Evolutionary conservation across 2,888 invertebrate species (phyloP).

Genomic region (Thysanoteuthis rhombus): DNA sequence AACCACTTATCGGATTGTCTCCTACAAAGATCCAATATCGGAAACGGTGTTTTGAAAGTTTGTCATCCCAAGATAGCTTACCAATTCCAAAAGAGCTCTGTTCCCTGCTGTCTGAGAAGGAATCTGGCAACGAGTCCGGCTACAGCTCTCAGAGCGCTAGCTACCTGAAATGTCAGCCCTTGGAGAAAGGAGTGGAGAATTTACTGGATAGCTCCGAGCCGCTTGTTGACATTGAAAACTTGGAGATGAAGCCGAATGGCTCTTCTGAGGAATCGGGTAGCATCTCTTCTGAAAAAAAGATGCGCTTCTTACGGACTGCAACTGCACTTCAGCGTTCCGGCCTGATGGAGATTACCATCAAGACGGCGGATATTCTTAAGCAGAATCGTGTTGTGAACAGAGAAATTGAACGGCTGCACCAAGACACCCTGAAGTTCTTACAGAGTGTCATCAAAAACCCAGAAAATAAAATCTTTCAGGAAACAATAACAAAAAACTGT

Average conservation of each 20-base stretch:
- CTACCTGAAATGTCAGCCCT: neutral
- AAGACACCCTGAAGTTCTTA: constrained; percentile 75
- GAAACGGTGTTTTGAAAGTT: neutral
- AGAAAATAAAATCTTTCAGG: constrained; percentile 41
- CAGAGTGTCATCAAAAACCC: constrained; percentile 73
- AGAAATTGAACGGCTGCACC: constrained; percentile 73
- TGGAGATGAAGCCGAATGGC: neutral
- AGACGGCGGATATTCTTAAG: constrained; percentile 75
- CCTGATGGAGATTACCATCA: constrained; percentile 75
- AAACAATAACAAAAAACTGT: neutral
- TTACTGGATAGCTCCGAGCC: neutral
- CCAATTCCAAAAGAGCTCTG: neutral
- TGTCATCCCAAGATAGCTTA: neutral
- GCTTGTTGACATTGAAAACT: neutral
- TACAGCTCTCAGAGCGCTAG: constrained; percentile 23
- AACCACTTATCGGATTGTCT: neutral
- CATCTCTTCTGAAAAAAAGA: constrained; percentile 37
- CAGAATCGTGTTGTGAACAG: constrained; percentile 75
- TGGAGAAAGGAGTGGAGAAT: constrained; percentile 22
- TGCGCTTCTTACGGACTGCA: constrained; percentile 50
- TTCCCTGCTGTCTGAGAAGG: neutral
- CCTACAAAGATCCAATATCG: neutral
- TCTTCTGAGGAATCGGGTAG: neutral
- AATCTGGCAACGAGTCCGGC: constrained; percentile 17
- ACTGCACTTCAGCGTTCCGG: constrained; percentile 63